Evolutionary conservation across 2,113 vertebrate genomes (phyloP), one percentile per base, ranked within the genome.

Genomic region (Brienomyrus brachyistius): DNA sequence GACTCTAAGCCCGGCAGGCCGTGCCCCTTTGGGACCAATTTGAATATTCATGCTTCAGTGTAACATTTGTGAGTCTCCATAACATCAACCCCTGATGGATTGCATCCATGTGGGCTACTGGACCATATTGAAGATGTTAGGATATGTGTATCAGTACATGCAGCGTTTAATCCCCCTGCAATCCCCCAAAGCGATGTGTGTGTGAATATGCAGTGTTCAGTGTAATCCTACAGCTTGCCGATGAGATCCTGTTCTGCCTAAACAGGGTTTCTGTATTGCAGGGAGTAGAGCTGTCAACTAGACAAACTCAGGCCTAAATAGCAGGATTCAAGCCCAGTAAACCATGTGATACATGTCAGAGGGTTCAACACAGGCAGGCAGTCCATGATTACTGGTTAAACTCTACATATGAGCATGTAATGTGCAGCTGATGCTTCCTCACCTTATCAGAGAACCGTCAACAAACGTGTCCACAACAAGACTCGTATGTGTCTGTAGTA

Each of bases 111-210:
- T 35, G 9, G 52, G 51, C 45, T 31, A 31, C 62, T 31, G n/a
- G 1, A 40, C 74, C 48, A 50, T 47, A 88, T 59, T 87, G 48
- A 5, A n/a, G 70, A 51, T 50, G 31, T 13, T 17, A 74, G 84
- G 17, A 52, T 43, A 45, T 35, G 13, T 50, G 80, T 27, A 47
- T 43, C 13, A 21, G 51, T 17, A 31, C 45, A 45, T 48, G 40
- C n/a, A 54, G 70, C 21, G 6, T 48, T 89, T 88, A 90, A 90
- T 89, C 48, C 88, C 88, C 21, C 23, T 4, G 54, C 48, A 87
- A 62, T 62, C 90, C 74, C 83, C 48, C 54, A 89, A 90, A 86
- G 56, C 52, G 48, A 77, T 10, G 11, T 86, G 52, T 86, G 52
- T 80, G 62, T 80, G 31, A 80, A 80, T 80, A 35, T 74, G 84